A percentile compares a stretch with the other conserved stretches of the same genome.
These are phyloP conservation scores for Falco columbarius DNA, from an alignment of 2,797 vertebrate genomes.

Conservation along the genomic window DNA sequence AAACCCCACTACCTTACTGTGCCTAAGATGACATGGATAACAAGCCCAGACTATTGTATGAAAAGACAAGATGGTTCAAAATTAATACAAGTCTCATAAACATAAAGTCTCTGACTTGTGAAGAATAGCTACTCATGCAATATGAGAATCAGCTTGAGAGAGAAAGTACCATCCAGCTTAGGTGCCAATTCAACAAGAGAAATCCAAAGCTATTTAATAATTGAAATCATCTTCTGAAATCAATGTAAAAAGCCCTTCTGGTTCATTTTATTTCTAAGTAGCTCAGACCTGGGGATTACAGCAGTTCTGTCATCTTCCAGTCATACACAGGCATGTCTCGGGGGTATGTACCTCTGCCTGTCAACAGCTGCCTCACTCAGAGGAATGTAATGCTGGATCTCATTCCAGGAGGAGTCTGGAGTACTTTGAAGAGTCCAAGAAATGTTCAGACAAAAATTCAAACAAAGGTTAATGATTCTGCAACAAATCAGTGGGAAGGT, in stretches of 20 bases:
- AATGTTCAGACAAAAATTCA: not conserved
- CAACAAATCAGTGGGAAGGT: not conserved
- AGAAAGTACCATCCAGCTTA: not conserved
- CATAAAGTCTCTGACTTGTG: not conserved
- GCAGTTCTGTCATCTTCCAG: not conserved
- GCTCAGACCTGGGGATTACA: not conserved
- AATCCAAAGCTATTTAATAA: not conserved
- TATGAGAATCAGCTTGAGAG: not conserved
- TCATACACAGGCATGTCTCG: not conserved
- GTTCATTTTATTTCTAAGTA: not conserved
- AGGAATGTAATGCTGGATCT: not conserved
- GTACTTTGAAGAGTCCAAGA: not conserved
- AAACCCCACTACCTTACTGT: not conserved
- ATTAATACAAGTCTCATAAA: slow-evolving; percentile 35
- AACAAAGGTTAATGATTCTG: not conserved
- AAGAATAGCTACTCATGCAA: not conserved
- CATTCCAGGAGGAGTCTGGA: not conserved
- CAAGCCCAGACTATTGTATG: not conserved
- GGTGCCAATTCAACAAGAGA: not conserved
- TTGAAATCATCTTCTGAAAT: slow-evolving; percentile 25
- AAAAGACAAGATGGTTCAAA: not conserved
- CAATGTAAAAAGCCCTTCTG: not conserved
- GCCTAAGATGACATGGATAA: not conserved
- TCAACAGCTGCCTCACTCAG: not conserved
- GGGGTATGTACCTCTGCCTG: not conserved